phyloP scores from a whole-genome alignment of 37 sponge, comb jelly and placozoan species.

The Axinella damicornis region DNA sequence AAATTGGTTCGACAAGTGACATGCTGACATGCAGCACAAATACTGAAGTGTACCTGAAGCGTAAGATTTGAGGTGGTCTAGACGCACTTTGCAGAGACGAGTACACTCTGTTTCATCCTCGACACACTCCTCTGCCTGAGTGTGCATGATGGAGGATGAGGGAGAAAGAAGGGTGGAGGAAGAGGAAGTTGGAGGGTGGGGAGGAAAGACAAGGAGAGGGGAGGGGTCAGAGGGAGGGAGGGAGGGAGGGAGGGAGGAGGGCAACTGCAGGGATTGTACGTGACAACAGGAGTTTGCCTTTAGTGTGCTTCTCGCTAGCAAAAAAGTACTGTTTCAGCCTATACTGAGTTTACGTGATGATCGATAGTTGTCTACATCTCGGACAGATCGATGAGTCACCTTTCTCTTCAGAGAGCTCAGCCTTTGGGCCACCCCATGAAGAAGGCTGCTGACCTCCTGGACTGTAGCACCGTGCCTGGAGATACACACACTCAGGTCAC shows the following conservation, averaged over 20 bases:
- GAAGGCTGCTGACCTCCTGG: slow-evolving; percentile 35
- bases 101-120: slow-evolving; percentile 66
- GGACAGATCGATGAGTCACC: slow-evolving; percentile 9
- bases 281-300: too few species aligned
- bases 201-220: too few species aligned
- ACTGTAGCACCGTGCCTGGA: neutral
- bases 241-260: too few species aligned
- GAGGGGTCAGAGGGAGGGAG: too few species aligned
- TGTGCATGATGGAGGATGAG: neutral
- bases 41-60: slow-evolving; percentile 35
- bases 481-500: slow-evolving; percentile 40
- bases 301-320: too few species aligned
- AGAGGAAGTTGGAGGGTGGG: too few species aligned
- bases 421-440: slow-evolving; percentile 55
- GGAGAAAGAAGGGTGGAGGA: neutral
- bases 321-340: too few species aligned
- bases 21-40: too few species aligned
- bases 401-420: slow-evolving; percentile 71
- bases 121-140: slow-evolving; percentile 60
- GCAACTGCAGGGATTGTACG: too few species aligned
- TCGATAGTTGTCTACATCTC: too few species aligned
- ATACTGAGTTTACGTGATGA: too few species aligned
- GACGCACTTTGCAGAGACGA: slow-evolving; percentile 43
- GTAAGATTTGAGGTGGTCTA: slow-evolving; percentile 72
- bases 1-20: too few species aligned